Base-by-base conservation (phyloP, 2,113 vertebrate genomes). In the Trogon surrucura region DNA sequence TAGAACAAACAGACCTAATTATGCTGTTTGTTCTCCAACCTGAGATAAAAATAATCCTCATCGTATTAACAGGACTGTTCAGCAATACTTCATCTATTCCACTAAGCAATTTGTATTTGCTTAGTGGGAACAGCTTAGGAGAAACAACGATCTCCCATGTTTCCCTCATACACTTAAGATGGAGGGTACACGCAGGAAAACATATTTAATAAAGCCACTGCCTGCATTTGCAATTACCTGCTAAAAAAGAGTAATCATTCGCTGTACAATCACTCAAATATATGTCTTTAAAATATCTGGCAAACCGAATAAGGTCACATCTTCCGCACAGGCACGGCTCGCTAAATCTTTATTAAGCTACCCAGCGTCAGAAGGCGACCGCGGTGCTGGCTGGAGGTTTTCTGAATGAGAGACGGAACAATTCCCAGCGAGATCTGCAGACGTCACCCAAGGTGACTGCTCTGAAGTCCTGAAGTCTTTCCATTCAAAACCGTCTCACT, bases 41-140 rank as follows among this genome's bases (percentile, higher is more conserved):
- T 56, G 60, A 91, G 91, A 89, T 58, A 80, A 93, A 95, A 91
- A 96, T 88, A 88, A 86, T 67, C 80, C 75, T 51, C 25, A 85
- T 69, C n/a, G 48, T 34, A 62, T 80, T 83, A 93, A 47, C 72
- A 80, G 60, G 47, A 60, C 75, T 70, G 36, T 57, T 84, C 80
- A 50, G 48, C 77, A 75, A 36, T 69, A n/a, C 64, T 58, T 66
- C 60, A 67, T 25, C 25, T 30, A 88, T 41, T 66, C 10, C 85
- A 62, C 58, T 47, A 47, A 77, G 54, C 32, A 50, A 34, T 75
- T 86, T 62, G 48, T 80, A 53, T 89, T 89, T 16, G 5, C n/a
- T 70, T 30, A n/a, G 56, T 54, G 56, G 44, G 54, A 75, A 45
- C 15, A 57, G 72, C 91, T 91, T 13, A 65, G 79, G 81, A 80